phyloP scores from a whole-genome alignment of 1,140 invertebrate genomes.

The Antheraea pernyi region DNA sequence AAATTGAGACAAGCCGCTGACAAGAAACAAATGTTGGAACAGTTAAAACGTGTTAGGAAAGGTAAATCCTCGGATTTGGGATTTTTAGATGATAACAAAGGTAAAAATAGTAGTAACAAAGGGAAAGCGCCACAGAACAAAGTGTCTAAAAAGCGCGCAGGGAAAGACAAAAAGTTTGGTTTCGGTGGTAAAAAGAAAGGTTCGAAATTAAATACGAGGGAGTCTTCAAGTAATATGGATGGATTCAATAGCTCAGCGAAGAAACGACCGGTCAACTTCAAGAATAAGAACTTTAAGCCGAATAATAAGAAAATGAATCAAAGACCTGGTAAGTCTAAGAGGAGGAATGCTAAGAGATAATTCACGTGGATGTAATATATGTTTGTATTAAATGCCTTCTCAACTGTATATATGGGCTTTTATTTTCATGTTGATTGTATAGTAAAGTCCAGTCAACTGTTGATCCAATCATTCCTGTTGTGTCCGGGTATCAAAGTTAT shows the following conservation, averaged over 20 bases:
- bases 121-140: slow-evolving; percentile 75
- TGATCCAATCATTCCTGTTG: too few relatives aligned
- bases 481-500: too few relatives aligned
- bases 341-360: slow-evolving; percentile 80
- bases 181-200: slow-evolving; percentile 97
- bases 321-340: slow-evolving; percentile 82
- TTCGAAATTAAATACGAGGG: slow-evolving; percentile 92
- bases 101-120: slow-evolving; percentile 62
- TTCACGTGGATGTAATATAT: neutral
- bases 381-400: slow-evolving; percentile 17
- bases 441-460: too few relatives aligned
- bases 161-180: slow-evolving; percentile 94
- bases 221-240: slow-evolving; percentile 85
- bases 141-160: slow-evolving; percentile 80
- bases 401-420: neutral
- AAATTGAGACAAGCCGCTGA: slow-evolving; percentile 88
- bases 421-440: neutral
- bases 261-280: slow-evolving; percentile 58
- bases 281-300: slow-evolving; percentile 59
- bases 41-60: slow-evolving; percentile 92
- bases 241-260: slow-evolving; percentile 79
- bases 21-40: slow-evolving; percentile 89
- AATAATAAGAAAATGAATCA: slow-evolving; percentile 66
- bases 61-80: slow-evolving; percentile 89
- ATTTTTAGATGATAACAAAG: slow-evolving; percentile 90